Evolutionary conservation across 1,140 invertebrate genomes (phyloP).

Genomic region (Tetragonula clypearis): DNA sequence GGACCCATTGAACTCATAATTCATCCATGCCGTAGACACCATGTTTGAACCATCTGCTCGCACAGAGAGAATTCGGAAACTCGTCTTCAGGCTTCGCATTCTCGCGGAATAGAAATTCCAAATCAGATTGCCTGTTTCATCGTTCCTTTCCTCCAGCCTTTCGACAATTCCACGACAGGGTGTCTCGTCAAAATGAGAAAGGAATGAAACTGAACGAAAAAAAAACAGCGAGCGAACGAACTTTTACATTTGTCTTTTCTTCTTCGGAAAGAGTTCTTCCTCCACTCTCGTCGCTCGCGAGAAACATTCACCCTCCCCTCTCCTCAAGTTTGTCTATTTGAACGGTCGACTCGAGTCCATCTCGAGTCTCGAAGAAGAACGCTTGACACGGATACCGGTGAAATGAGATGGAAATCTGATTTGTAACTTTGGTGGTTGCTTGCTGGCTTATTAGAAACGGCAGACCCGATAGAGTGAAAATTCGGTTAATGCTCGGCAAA

Average conservation of each 20-base stretch:
- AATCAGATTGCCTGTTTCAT: no score
- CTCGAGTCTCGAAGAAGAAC: constrained; percentile 19
- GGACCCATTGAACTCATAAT: no score
- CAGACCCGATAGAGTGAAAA: not conserved
- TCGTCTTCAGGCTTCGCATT: no score
- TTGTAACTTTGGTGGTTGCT: not conserved
- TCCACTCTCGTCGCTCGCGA: not conserved
- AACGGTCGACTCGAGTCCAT: not conserved
- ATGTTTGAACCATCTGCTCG: no score
- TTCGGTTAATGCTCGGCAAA: constrained; percentile 5
- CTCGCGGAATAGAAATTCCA: no score
- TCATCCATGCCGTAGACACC: no score
- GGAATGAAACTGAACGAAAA: no score
- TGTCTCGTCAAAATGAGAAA: no score
- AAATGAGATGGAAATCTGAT: constrained; percentile 48
- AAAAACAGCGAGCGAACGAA: no score
- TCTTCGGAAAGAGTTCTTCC: not conserved
- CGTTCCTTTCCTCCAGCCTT: no score
- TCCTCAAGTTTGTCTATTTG: constrained; percentile 3
- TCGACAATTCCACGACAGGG: no score
- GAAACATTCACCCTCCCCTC: constrained; percentile 16
- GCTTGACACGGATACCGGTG: constrained; percentile 38
- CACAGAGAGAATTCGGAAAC: no score
- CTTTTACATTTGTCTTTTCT: not conserved
- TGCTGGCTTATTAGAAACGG: not conserved